Conservation (phyloP, 1,140 invertebrate species). For the Pachyrhynchus sulphureomaculatus region DNA sequence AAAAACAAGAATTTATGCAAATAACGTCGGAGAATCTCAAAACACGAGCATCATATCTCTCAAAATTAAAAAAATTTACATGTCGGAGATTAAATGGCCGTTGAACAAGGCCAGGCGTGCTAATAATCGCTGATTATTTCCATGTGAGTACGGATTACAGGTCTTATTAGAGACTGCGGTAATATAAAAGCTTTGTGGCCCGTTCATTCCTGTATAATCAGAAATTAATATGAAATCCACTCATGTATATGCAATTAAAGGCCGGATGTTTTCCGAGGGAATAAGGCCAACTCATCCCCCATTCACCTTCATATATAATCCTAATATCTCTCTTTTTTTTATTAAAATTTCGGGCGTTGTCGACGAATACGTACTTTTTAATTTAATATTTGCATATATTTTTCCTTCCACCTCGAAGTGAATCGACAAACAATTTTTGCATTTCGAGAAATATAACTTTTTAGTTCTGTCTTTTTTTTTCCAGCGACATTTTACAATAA, state of each 20-base stretch:
- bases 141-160: slow-evolving; percentile 50
- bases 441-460: too few species aligned
- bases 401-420: too few species aligned
- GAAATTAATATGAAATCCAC: slow-evolving; percentile 54
- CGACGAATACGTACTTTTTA: too few species aligned
- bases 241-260: slow-evolving; percentile 50
- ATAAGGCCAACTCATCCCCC: background rate
- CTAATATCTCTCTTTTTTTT: too few species aligned
- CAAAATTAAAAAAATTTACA: slow-evolving; percentile 38
- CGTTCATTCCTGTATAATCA: slow-evolving; percentile 51
- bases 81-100: slow-evolving; percentile 32
- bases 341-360: too few species aligned
- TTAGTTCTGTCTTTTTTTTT: too few species aligned
- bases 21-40: background rate
- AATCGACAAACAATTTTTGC: too few species aligned
- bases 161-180: slow-evolving; percentile 50
- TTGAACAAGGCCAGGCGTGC: slow-evolving; percentile 39
- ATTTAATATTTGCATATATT: too few species aligned
- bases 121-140: slow-evolving; percentile 49
- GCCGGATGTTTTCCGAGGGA: slow-evolving; percentile 48
- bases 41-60: slow-evolving; percentile 14
- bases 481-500: too few species aligned
- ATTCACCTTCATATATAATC: too few species aligned
- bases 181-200: slow-evolving; percentile 54
- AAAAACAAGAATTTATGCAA: too few species aligned